Evolutionary conservation across 2,113 vertebrate genomes (phyloP).

Genomic region (Tupaia tana): DNA sequence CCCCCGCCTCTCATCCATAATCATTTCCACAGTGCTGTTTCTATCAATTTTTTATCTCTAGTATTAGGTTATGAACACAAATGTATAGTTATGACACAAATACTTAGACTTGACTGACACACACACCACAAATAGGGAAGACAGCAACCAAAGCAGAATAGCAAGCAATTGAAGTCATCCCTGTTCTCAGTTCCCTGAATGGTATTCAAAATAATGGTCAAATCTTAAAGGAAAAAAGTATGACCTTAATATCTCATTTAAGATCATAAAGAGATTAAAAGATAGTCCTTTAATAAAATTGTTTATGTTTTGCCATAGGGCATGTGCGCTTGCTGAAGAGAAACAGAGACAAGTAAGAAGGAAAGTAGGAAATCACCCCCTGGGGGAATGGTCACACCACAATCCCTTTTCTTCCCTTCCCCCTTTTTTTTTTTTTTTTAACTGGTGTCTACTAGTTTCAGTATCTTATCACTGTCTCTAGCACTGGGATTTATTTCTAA

Average conservation of each 20-base stretch:
- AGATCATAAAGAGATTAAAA: constrained; percentile 19
- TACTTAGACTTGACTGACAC: background rate
- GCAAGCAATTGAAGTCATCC: background rate
- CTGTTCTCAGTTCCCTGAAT: background rate
- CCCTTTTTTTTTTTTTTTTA: background rate
- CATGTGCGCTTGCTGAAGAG: no score
- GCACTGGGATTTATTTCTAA: constrained; percentile 21
- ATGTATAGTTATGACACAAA: background rate
- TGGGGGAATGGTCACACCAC: no score
- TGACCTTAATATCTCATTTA: constrained; percentile 31
- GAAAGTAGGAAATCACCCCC: no score
- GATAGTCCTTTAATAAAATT: background rate
- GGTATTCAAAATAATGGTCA: background rate
- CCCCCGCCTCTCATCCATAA: no score
- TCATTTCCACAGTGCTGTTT: background rate
- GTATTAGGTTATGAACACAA: background rate
- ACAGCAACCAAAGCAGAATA: background rate
- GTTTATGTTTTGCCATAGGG: no score
- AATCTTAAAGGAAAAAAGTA: background rate
- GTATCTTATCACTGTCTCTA: constrained; percentile 11
- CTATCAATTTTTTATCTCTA: background rate
- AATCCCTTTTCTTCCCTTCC: no score
- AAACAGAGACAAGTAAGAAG: no score
- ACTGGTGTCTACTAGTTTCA: background rate
- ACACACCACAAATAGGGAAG: background rate